Evolutionary conservation across 1,140 invertebrate species (phyloP), one percentile per base, ranked within the genome.

Genomic region (Homalodisca vitripennis): DNA sequence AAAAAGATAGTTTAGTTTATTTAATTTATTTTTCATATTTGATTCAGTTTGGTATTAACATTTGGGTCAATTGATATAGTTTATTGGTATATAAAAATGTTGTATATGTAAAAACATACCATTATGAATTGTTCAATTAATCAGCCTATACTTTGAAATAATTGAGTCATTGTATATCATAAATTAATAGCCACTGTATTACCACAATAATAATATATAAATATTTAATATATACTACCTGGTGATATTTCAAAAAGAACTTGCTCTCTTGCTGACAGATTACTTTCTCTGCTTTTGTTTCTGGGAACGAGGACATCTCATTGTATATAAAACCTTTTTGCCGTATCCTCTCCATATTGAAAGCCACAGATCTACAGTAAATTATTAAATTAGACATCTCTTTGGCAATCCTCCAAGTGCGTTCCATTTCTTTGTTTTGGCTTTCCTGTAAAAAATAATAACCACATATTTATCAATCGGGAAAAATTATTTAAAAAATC

Each of bases 241-340:
- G 87, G 80, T 95, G 94, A 82, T 97, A 97, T 76, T 88, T 88
- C 3, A 95, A 74, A 73, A 98, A 95, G 74, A 92, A 91, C 34
- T 85, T 83, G 70, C 84, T 89, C 76, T 94, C 90, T 74, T 89
- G 88, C 77, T 90, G 89, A 73, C 88, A 90, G 75, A 97, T 91
- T 29, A 92, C 84, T 76, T 95, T 94, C 76, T 98, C 94, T 1
- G 94, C 94, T 82, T 97, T 98, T 0, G 90, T 94, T 82, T 98
- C 97, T 0, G 95, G 92, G 77, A 98, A 98, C 1, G 95, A 98
- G 34, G 93, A 97, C 95, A 99, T 98, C 80, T 98, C 95, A 57
- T 75, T 73, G 79, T 89, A 94, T 20, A 92, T 83, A 78, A 92
- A 90, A 3, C 87, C 87, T 71, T 88, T 88, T 26, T 79, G 81